These are phyloP conservation scores for Larimichthys polyactis DNA, from an alignment of 2,113 vertebrate genomes.

Conservation along the genomic window DNA sequence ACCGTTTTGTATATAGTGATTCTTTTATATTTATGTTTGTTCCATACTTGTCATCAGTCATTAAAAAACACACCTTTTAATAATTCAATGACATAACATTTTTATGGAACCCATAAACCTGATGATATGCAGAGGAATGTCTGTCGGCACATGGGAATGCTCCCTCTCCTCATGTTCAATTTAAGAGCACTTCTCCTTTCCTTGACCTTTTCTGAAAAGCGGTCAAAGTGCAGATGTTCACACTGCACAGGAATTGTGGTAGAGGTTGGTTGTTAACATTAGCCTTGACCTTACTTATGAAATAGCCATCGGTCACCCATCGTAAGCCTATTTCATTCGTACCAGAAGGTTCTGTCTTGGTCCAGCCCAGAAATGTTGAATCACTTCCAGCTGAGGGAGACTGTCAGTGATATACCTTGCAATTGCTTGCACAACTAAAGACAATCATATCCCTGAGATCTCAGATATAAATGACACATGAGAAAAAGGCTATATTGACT, in stretches of 20 bases:
- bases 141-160: slow-evolving; percentile 19
- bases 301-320: slow-evolving; percentile 22
- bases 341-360: neutral
- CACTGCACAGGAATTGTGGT: neutral
- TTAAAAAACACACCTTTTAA: neutral
- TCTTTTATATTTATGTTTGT: slow-evolving; percentile 43
- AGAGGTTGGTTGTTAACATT: slow-evolving; percentile 12
- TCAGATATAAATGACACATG: neutral
- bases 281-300: slow-evolving; percentile 32
- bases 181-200: slow-evolving; percentile 25
- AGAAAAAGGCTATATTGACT: neutral
- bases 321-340: slow-evolving; percentile 4
- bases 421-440: neutral
- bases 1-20: slow-evolving; percentile 46
- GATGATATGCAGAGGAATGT: slow-evolving; percentile 28
- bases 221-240: slow-evolving; percentile 46
- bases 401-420: neutral
- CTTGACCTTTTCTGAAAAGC: neutral
- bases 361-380: slow-evolving; percentile 3
- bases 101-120: slow-evolving; percentile 28
- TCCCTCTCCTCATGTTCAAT: slow-evolving; percentile 5
- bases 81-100: slow-evolving; percentile 6
- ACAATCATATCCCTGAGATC: neutral
- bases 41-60: slow-evolving; percentile 19
- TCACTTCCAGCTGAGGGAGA: slow-evolving; percentile 20